These are phyloP conservation scores for Polypedilum vanderplanki DNA, from an alignment of 1,140 invertebrate species.

Conservation along the genomic window DNA sequence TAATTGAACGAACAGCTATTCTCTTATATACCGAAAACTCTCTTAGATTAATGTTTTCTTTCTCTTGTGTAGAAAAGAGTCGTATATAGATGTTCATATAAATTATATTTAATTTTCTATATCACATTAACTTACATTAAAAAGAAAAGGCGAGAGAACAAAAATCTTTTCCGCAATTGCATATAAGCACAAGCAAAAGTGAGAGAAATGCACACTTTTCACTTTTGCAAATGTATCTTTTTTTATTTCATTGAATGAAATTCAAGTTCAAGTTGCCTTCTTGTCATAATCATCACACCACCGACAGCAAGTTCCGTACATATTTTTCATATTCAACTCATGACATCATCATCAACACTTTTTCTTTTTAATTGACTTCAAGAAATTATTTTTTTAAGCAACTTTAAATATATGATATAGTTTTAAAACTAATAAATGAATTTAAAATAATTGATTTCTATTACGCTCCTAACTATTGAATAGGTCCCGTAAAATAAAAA, in stretches of 20 bases:
- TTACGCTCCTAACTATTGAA: not conserved
- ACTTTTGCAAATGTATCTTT: no score
- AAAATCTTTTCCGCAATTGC: not conserved
- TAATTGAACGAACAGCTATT: not conserved
- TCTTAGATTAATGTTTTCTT: not conserved
- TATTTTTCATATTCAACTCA: no score
- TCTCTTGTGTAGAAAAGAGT: not conserved
- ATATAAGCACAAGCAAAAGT: not conserved
- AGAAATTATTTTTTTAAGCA: no score
- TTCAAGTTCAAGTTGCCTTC: not conserved
- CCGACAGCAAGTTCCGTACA: not conserved
- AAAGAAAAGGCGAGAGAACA: not conserved
- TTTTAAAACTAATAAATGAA: no score
- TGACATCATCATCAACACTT: no score
- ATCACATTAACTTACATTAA: not conserved
- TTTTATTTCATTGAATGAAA: not conserved
- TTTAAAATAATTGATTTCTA: not conserved
- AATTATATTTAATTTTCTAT: slow-evolving; percentile 5
- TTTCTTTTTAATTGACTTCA: no score
- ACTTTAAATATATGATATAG: no score
- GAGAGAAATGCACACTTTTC: no score
- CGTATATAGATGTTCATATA: not conserved
- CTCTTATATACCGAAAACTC: not conserved
- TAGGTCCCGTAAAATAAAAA: not conserved
- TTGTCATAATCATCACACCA: not conserved